phyloP scores from a whole-genome alignment of 2,113 vertebrate species.

The Zosterops hypoxanthus region DNA sequence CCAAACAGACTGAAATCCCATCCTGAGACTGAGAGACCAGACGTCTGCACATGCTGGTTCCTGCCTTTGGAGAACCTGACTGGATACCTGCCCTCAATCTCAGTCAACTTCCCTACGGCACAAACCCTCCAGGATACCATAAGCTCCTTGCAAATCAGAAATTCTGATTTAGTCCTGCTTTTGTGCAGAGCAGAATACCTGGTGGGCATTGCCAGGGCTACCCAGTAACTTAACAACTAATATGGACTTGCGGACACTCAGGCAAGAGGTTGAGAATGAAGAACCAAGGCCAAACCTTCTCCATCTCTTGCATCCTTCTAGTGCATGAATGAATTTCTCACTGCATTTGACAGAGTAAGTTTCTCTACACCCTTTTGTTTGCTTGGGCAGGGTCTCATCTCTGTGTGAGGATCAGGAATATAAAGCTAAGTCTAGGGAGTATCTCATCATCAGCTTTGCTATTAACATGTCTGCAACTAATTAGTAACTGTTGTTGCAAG shows the following conservation, averaged over 20 bases:
- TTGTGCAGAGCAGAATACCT: neutral
- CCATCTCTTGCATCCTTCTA: neutral
- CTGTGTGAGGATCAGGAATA: neutral
- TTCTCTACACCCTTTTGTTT: neutral
- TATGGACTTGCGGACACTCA: neutral
- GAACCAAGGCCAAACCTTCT: neutral
- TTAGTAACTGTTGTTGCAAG: neutral
- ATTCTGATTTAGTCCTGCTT: neutral
- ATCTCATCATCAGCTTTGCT: neutral
- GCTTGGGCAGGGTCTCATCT: neutral
- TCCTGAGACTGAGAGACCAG: neutral
- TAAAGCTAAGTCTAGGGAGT: neutral
- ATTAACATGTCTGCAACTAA: neutral
- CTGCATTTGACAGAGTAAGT: neutral
- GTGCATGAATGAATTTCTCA: neutral
- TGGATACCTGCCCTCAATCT: neutral
- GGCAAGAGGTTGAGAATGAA: neutral
- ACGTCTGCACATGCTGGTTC: neutral
- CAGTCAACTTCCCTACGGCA: neutral
- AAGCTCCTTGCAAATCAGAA: neutral
- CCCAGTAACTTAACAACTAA: neutral
- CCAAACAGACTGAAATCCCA: neutral
- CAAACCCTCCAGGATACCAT: fast-evolving
- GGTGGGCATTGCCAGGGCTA: neutral
- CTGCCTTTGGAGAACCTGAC: neutral